Percentiles rank a stretch among this genome's conserved stretches.
Evolutionary conservation across 2,797 vertebrate genomes (phyloP).

Genomic region (Bradypus variegatus): DNA sequence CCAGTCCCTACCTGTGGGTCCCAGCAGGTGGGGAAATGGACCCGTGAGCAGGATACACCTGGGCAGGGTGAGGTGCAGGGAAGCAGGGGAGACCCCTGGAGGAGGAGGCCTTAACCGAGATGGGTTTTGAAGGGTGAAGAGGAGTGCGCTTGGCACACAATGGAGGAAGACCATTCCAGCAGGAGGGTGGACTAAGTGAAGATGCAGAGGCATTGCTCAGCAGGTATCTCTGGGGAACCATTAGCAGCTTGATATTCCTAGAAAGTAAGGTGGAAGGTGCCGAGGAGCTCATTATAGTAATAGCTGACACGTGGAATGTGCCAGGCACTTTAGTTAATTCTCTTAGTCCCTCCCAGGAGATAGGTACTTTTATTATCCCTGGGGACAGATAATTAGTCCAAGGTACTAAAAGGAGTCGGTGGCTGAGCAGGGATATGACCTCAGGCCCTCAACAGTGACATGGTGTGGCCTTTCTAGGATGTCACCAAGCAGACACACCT

Average conservation of each 20-base stretch:
- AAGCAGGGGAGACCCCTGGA: background rate
- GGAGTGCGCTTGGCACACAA: background rate
- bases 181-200: background rate
- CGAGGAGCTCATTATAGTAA: too few relatives aligned
- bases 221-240: background rate
- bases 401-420: background rate
- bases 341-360: background rate
- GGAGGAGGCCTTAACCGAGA: background rate
- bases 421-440: background rate
- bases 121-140: background rate
- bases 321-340: background rate
- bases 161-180: background rate
- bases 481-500: background rate
- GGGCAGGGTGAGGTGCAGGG: background rate
- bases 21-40: background rate
- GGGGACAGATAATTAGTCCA: background rate
- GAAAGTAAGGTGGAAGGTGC: background rate
- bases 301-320: too few relatives aligned
- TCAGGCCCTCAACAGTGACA: background rate
- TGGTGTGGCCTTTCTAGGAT: too few relatives aligned
- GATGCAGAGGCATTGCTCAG: too few relatives aligned
- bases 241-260: background rate
- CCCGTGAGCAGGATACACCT: background rate
- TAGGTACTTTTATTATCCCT: background rate
- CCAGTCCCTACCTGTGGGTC: accelerated